Percentiles rank a stretch among this genome's conserved stretches.
These are phyloP conservation scores for Python bivittatus DNA, from an alignment of 2,113 vertebrate species.

Conservation along the genomic window DNA sequence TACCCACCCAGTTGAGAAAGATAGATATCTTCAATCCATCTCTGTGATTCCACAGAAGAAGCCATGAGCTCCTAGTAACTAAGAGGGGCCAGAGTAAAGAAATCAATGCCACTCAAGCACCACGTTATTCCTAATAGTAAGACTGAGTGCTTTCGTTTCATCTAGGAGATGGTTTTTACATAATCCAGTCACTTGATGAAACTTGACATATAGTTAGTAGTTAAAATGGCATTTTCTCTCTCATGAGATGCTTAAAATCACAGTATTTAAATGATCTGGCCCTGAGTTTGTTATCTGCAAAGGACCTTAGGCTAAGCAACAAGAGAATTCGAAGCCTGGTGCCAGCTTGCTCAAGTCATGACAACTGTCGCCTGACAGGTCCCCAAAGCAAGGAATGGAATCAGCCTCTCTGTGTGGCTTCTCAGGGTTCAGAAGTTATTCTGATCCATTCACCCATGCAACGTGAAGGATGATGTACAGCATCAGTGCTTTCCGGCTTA, in stretches of 20 bases:
- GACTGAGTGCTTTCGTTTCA: conserved; percentile 36
- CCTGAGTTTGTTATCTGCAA: background rate
- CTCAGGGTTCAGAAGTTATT: background rate
- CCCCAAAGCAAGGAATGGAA: background rate
- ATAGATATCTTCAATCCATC: conserved; percentile 13
- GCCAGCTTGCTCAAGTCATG: background rate
- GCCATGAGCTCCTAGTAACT: conserved; percentile 39
- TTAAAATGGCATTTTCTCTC: background rate
- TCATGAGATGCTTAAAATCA: background rate
- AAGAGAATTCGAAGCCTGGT: background rate
- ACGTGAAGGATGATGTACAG: background rate
- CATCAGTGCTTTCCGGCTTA: background rate
- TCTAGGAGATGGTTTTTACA: conserved; percentile 32
- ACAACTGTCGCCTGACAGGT: background rate
- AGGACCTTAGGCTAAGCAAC: background rate
- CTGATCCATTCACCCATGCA: background rate
- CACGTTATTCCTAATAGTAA: conserved; percentile 30
- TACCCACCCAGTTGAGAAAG: conserved; percentile 18
- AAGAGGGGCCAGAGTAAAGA: conserved; percentile 26
- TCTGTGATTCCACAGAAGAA: conserved; percentile 36
- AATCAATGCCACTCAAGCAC: conserved; percentile 51
- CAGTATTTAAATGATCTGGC: background rate
- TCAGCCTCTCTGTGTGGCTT: background rate
- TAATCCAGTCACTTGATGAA: conserved; percentile 36
- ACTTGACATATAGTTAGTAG: conserved; percentile 20